A percentile compares a stretch with the other conserved stretches of the same genome.
phyloP scores from a whole-genome alignment of 1,140 invertebrate genomes.

The Micrasema longulum region DNA sequence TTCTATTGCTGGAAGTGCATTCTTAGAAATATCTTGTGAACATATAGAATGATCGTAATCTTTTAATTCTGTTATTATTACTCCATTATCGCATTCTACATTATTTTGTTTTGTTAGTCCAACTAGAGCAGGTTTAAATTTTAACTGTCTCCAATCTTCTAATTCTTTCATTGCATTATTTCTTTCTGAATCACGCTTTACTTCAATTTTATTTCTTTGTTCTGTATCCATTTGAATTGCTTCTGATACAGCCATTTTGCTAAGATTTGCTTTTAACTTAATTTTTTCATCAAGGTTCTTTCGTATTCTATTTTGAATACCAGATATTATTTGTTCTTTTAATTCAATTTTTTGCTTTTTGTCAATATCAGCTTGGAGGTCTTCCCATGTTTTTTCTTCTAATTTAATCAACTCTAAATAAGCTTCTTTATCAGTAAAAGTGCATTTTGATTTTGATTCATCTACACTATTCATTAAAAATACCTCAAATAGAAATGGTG shows the following conservation, averaged over 20 bases:
- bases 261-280: conserved; percentile 64
- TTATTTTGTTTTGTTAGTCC: conserved; percentile 10
- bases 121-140: background rate
- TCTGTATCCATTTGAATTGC: conserved; percentile 72
- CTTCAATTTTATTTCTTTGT: conserved; percentile 69
- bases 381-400: conserved; percentile 69
- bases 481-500: conserved; percentile 76
- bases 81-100: conserved; percentile 16
- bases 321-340: conserved; percentile 67
- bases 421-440: conserved; percentile 67
- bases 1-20: conserved; percentile 34
- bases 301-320: conserved; percentile 68
- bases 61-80: conserved; percentile 32
- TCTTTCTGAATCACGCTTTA: conserved; percentile 68
- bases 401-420: conserved; percentile 73
- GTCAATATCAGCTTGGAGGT: conserved; percentile 65
- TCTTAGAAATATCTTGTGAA: conserved; percentile 19
- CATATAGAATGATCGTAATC: conserved; percentile 21
- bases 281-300: conserved; percentile 66
- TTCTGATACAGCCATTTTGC: conserved; percentile 70
- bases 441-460: conserved; percentile 70
- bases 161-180: conserved; percentile 75
- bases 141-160: conserved; percentile 71
- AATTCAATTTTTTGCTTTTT: conserved; percentile 70
- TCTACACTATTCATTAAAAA: conserved; percentile 71